Base-by-base conservation (phyloP, 2,113 vertebrate species). In the Tychaedon coryphoeus region DNA sequence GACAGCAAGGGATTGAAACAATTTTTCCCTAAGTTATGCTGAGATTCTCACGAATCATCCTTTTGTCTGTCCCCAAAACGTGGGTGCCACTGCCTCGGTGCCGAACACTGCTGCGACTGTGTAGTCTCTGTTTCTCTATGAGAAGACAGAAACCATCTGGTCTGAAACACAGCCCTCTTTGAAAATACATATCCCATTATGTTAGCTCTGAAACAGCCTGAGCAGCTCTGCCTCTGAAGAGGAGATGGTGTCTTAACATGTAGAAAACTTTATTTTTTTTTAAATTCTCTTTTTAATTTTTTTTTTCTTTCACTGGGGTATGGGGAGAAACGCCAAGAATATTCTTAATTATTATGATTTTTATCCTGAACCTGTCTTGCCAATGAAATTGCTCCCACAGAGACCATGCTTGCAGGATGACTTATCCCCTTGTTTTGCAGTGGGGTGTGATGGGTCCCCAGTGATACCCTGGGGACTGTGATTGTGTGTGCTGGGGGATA, bases 61-160 rank as follows among this genome's bases (percentile, higher is more conserved):
- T 97, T 97, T 98, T 98, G 97, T 97, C 97, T 97, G 97, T 96
- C 97, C 98, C 96, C 91, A 97, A 98, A 98, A 97, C 97, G 97
- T 97, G 97, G 97, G 97, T 98, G 98, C 97, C 95, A 95, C 65
- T 96, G 97, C 95, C 95, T 97, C 33, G 64, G 97, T 97, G 97
- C 96, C 5, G 96, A 98, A 98, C 97, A 98, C 97, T 98, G 96
- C 97, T 91, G 96, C 53, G 93, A 98, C 98, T 98, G 98, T 98
- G 97, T 95, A 97, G 97, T 97, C 96, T 93, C 97, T 92, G 97
- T 96, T 97, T 97, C 97, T 97, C 96, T 85, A 75, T 9, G 90
- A 97, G 98, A 95, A 98, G 98, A 98, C 98, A 98, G 97, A 98
- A 98, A 98, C 98, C 98, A 98, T 98, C 98, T 98, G 98, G 95